Evolutionary conservation across 2,797 vertebrate species (phyloP).

Genomic region (Siniperca obscura): DNA sequence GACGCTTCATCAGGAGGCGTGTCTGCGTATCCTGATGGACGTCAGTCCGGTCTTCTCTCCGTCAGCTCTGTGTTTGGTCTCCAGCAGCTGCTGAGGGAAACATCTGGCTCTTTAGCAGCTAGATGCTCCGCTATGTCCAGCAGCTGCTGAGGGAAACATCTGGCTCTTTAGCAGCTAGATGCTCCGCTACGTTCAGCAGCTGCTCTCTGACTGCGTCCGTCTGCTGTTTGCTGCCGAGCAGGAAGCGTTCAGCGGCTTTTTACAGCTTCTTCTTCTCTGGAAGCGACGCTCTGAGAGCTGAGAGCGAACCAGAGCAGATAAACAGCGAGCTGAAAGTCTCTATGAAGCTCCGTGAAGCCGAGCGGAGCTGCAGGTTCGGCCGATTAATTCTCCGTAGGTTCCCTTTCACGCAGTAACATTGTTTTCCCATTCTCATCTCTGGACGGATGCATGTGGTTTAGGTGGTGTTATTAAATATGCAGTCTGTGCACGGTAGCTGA

Average conservation of each 20-base stretch:
- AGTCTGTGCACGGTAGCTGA: not conserved
- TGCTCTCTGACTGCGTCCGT: no score
- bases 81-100: not conserved
- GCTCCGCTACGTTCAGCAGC: not conserved
- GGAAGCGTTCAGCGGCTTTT: not conserved
- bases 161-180: not conserved
- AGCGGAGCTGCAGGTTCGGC: no score
- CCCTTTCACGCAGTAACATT: no score
- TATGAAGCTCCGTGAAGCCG: not conserved
- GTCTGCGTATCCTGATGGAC: not conserved
- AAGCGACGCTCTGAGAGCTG: no score
- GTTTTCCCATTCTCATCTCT: not conserved
- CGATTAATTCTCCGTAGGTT: not conserved
- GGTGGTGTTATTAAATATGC: not conserved
- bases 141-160: not conserved
- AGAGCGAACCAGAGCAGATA: not conserved
- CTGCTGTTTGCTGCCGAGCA: no score
- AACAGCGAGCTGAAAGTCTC: not conserved
- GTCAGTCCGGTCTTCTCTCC: not conserved
- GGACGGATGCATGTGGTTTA: not conserved
- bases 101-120: not conserved
- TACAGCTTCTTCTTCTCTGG: no score
- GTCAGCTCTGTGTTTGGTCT: constrained; percentile 22
- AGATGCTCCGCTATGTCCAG: not conserved
- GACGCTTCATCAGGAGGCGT: not conserved